A percentile compares a stretch with the other conserved stretches of the same genome.
These are phyloP conservation scores for Latrodectus hesperus DNA, from an alignment of 2,888 invertebrate genomes.

Conservation along the genomic window DNA sequence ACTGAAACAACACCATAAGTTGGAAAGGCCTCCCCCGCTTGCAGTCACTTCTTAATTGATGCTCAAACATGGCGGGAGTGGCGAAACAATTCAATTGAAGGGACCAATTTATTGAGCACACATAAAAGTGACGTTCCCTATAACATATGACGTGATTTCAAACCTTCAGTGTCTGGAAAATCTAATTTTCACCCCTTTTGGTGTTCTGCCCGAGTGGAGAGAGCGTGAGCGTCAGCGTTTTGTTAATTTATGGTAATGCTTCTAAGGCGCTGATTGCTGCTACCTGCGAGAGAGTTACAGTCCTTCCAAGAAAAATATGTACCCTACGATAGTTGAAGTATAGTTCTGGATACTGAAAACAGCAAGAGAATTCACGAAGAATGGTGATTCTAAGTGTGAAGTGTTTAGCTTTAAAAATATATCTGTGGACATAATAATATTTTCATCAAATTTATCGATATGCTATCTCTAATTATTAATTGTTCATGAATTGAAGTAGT, in stretches of 20 bases:
- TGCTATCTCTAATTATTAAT: too few species aligned
- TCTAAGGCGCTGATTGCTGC: slow-evolving; percentile 47
- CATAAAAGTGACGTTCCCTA: slow-evolving; percentile 58
- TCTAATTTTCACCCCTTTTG: slow-evolving; percentile 39
- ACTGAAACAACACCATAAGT: slow-evolving; percentile 5
- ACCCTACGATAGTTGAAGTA: too few species aligned
- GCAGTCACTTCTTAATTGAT: slow-evolving; percentile 35
- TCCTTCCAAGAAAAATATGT: too few species aligned
- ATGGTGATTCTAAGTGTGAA: too few species aligned
- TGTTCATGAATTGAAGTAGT: too few species aligned
- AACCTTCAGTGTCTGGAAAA: slow-evolving; percentile 27
- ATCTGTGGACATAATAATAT: too few species aligned
- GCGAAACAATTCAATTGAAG: slow-evolving; percentile 60
- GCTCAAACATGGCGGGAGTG: slow-evolving; percentile 42
- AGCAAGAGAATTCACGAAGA: too few species aligned
- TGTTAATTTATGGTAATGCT: slow-evolving; percentile 43
- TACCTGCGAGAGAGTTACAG: background rate
- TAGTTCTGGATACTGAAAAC: too few species aligned
- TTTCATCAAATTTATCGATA: too few species aligned
- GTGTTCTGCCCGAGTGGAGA: background rate
- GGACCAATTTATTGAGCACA: slow-evolving; percentile 56
- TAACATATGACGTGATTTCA: slow-evolving; percentile 59
- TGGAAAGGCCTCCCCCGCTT: background rate
- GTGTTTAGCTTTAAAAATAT: too few species aligned
- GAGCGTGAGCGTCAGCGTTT: background rate